Conservation (phyloP, 35 echinoderm and acorn worm genomes). For the Patiria miniata region DNA sequence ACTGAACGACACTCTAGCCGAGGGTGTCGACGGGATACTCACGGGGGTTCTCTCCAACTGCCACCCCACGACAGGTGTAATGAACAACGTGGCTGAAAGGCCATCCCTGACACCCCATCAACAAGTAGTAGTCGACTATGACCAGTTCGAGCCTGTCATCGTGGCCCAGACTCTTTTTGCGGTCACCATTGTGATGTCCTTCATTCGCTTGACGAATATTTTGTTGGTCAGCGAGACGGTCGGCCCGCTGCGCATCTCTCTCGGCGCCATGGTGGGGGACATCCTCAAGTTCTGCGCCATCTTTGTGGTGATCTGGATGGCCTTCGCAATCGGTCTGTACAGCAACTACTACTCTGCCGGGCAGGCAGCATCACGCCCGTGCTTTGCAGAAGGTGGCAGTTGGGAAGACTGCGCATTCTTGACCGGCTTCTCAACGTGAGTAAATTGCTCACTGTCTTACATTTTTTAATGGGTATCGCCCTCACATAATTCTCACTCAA, state of each 20-base stretch:
- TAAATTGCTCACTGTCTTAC: background rate
- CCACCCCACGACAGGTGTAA: too few relatives aligned
- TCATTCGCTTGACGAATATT: slow-evolving; percentile 29
- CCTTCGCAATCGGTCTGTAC: slow-evolving; percentile 51
- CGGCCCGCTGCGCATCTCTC: slow-evolving; percentile 48
- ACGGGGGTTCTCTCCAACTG: background rate
- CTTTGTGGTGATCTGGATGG: slow-evolving; percentile 34
- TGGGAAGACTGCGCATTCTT: background rate
- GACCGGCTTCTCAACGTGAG: slow-evolving; percentile 35
- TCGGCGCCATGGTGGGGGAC: slow-evolving; percentile 44
- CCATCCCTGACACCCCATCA: background rate
- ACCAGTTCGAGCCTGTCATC: background rate
- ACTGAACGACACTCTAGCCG: background rate
- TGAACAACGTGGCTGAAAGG: background rate
- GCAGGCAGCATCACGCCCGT: background rate
- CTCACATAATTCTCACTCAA: too few relatives aligned
- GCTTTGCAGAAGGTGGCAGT: background rate
- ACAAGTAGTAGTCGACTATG: background rate
- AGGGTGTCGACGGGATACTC: background rate
- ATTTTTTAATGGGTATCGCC: too few relatives aligned
- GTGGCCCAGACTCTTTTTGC: slow-evolving; percentile 10
- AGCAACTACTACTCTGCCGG: slow-evolving; percentile 1
- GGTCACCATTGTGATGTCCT: background rate
- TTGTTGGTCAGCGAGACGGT: slow-evolving; percentile 29
- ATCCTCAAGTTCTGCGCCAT: slow-evolving; percentile 46